Conservation (phyloP, 1,140 invertebrate genomes). For the Stenopsyche tienmushanensis region DNA sequence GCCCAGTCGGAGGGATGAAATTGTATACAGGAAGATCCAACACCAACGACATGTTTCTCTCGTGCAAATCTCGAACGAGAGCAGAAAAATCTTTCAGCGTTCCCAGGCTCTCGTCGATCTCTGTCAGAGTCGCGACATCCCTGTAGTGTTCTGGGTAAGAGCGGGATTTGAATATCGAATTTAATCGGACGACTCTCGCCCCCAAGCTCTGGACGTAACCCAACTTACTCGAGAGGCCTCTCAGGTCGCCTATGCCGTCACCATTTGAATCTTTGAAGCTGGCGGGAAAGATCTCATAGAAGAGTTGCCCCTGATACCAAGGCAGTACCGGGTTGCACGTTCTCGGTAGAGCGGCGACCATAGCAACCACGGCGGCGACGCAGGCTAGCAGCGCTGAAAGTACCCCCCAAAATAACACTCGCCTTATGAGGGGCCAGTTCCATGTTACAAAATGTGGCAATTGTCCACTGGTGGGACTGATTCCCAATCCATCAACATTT, state of each 20-base stretch:
- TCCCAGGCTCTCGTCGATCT: conserved; percentile 66
- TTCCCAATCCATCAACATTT: conserved; percentile 47
- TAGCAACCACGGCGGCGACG: conserved; percentile 66
- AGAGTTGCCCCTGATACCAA: conserved; percentile 79
- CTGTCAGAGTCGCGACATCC: conserved; percentile 62
- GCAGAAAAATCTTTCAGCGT: conserved; percentile 63
- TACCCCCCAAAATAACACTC: conserved; percentile 69
- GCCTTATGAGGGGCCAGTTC: conserved; percentile 78
- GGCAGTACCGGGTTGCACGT: conserved; percentile 66
- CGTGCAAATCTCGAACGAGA: conserved; percentile 62
- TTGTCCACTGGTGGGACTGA: conserved; percentile 47
- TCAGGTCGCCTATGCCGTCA: conserved; percentile 74
- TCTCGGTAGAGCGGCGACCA: conserved; percentile 69
- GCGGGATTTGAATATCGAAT: conserved; percentile 71
- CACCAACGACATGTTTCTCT: conserved; percentile 68
- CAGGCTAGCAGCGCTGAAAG: conserved; percentile 68
- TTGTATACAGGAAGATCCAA: conserved; percentile 73
- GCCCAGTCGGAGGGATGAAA: conserved; percentile 53
- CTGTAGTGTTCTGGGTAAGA: conserved; percentile 70
- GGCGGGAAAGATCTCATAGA: conserved; percentile 82
- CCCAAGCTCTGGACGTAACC: conserved; percentile 70
- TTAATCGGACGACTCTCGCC: conserved; percentile 66
- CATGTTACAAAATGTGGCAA: conserved; percentile 69
- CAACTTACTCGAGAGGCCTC: conserved; percentile 64
- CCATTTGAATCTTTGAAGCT: conserved; percentile 77